Evolutionary conservation across 1,140 invertebrate species (phyloP).

Genomic region (Melitaea cinxia): DNA sequence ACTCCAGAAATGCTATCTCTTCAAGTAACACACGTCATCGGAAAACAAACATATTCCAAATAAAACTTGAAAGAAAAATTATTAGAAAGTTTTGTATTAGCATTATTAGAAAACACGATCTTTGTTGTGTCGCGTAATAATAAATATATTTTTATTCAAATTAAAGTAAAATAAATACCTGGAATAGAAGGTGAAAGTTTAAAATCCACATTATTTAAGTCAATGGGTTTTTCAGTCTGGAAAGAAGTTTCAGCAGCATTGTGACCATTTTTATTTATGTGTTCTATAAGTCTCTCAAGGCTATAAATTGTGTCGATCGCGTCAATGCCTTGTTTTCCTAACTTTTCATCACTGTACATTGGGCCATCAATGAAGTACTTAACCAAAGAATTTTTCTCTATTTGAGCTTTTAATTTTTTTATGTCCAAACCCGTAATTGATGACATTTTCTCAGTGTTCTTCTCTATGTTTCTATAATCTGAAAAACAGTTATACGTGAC

Average conservation of each 20-base stretch:
- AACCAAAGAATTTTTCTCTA: constrained; percentile 62
- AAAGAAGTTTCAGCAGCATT: constrained; percentile 33
- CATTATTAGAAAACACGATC: too few species aligned
- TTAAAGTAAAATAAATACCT: constrained; percentile 22
- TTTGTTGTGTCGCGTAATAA: too few species aligned
- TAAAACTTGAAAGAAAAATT: too few species aligned
- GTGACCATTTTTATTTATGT: constrained; percentile 54
- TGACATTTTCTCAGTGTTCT: constrained; percentile 56
- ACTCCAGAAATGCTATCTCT: too few species aligned
- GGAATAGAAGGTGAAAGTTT: neutral
- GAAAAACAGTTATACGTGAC: constrained; percentile 19
- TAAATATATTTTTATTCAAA: neutral
- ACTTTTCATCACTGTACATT: constrained; percentile 52
- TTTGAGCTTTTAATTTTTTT: constrained; percentile 53
- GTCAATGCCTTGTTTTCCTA: constrained; percentile 47
- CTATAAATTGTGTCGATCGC: constrained; percentile 54
- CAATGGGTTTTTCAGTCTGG: constrained; percentile 13
- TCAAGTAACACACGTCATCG: too few species aligned
- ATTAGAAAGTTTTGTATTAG: too few species aligned
- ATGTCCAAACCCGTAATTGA: constrained; percentile 62
- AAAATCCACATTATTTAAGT: neutral
- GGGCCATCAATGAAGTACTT: constrained; percentile 65
- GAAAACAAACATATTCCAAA: too few species aligned
- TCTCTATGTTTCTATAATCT: constrained; percentile 61
- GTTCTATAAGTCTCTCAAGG: constrained; percentile 55